Evolutionary conservation across 1,140 invertebrate species (phyloP).

Genomic region (Glossosoma conforme): DNA sequence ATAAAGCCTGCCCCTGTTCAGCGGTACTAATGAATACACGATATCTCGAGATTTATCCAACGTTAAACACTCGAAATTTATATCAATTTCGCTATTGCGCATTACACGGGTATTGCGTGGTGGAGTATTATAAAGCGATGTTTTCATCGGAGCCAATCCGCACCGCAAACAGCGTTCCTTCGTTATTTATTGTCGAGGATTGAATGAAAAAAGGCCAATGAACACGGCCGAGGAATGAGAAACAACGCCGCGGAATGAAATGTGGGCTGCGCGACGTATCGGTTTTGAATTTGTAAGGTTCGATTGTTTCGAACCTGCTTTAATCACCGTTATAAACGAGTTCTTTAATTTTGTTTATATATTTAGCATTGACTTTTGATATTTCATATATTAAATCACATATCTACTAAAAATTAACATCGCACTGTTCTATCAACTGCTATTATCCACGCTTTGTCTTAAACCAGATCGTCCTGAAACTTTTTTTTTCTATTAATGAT

Average conservation of each 20-base stretch:
- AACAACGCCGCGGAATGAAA: neutral
- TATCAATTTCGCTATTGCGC: slow-evolving; percentile 20
- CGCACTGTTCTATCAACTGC: too few species aligned
- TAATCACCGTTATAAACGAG: too few species aligned
- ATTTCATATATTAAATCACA: too few species aligned
- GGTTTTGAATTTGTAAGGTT: slow-evolving; percentile 11
- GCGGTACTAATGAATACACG: slow-evolving; percentile 23
- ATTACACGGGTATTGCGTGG: slow-evolving; percentile 31
- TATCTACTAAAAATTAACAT: too few species aligned
- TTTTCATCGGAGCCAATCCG: slow-evolving; percentile 26
- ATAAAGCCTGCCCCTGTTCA: too few species aligned
- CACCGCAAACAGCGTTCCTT: slow-evolving; percentile 20
- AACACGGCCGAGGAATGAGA: slow-evolving; percentile 14
- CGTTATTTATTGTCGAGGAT: slow-evolving; percentile 27
- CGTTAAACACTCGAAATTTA: slow-evolving; percentile 25
- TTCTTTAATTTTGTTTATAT: too few species aligned
- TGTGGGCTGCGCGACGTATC: slow-evolving; percentile 11
- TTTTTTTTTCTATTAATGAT: too few species aligned
- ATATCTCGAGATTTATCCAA: slow-evolving; percentile 20
- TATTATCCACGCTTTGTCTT: too few species aligned
- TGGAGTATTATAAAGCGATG: slow-evolving; percentile 28
- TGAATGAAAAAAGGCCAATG: slow-evolving; percentile 17
- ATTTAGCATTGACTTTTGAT: too few species aligned
- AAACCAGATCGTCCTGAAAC: too few species aligned
- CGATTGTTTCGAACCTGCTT: slow-evolving; percentile 11